Conservation (phyloP, 2,113 vertebrate genomes). For the Bombycilla garrulus region DNA sequence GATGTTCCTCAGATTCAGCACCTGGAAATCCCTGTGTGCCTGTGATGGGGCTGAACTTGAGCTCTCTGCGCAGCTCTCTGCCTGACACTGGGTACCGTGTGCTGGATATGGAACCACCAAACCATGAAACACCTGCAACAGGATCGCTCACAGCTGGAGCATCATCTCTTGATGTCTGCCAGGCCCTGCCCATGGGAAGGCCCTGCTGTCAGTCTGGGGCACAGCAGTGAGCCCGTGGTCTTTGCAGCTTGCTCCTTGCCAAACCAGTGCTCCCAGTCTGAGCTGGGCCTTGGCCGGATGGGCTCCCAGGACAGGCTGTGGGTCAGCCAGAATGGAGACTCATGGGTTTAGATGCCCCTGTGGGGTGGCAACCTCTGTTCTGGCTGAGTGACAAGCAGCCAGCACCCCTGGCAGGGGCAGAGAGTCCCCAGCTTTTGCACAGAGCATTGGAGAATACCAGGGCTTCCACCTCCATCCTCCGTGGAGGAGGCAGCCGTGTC, state of each 20-base stretch:
- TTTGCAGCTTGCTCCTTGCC: background rate
- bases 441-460: background rate
- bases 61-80: background rate
- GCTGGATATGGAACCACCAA: background rate
- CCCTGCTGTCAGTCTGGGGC: background rate
- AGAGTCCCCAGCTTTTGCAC: background rate
- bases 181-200: background rate
- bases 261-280: background rate
- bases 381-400: background rate
- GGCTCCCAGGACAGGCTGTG: background rate
- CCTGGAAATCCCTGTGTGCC: background rate
- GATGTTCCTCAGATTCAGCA: background rate
- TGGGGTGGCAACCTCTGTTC: background rate
- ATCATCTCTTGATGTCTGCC: background rate
- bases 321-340: background rate
- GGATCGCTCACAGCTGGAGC: background rate
- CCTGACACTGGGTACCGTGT: background rate
- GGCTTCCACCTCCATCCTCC: background rate
- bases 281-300: background rate
- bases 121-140: background rate
- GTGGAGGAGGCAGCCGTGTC: too few species aligned
- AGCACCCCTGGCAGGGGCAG: too few species aligned
- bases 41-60: background rate
- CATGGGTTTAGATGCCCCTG: background rate
- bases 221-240: background rate